Conservation (phyloP, 2,113 vertebrate genomes). For the Corythornis cristatus region DNA sequence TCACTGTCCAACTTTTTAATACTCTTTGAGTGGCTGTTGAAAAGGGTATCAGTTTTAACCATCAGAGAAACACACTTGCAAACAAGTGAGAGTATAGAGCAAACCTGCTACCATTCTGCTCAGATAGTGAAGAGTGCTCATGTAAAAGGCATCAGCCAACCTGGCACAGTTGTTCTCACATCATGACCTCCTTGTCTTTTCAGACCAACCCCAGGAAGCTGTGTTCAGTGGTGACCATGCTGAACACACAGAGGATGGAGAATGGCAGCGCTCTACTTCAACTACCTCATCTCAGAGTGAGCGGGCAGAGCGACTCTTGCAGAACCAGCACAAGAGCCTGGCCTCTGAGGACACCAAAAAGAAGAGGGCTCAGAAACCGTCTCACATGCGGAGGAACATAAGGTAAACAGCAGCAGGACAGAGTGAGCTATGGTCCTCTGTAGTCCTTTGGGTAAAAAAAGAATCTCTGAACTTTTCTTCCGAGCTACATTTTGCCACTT, state of each 20-base stretch:
- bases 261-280: slow-evolving; percentile 86
- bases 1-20: neutral
- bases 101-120: neutral
- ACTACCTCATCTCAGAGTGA: slow-evolving; percentile 93
- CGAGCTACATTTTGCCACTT: neutral
- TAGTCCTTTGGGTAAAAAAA: neutral
- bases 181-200: neutral
- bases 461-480: neutral
- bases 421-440: neutral
- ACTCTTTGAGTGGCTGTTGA: neutral
- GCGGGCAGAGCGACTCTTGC: slow-evolving; percentile 82
- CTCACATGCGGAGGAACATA: slow-evolving; percentile 97
- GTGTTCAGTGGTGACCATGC: slow-evolving; percentile 80
- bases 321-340: slow-evolving; percentile 81
- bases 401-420: slow-evolving; percentile 75
- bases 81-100: neutral
- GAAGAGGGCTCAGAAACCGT: slow-evolving; percentile 85
- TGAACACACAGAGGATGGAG: slow-evolving; percentile 81
- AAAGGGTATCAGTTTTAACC: neutral
- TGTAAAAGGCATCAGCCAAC: neutral
- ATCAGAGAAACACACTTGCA: neutral
- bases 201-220: slow-evolving; percentile 85
- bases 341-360: slow-evolving; percentile 86
- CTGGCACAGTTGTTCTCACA: neutral
- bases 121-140: neutral